Percentiles rank a stretch among this genome's conserved stretches.
phyloP scores from a whole-genome alignment of 2,113 vertebrate species.

The Pollimyrus isidori region DNA sequence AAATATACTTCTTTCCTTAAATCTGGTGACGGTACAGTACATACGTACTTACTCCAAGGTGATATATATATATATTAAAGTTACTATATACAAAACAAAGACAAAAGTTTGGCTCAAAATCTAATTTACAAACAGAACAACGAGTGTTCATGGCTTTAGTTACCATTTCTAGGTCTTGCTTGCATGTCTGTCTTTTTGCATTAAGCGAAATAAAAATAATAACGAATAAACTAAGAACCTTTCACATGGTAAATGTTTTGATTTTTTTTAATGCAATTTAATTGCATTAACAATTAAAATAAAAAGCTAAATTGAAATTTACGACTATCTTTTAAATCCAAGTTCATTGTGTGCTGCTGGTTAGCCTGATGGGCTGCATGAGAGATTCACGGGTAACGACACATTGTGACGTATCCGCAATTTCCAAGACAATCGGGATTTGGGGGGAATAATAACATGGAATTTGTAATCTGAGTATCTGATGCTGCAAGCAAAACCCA shows the following conservation, averaged over 20 bases:
- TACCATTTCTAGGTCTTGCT: constrained; percentile 80
- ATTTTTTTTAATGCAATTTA: background rate
- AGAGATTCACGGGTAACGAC: background rate
- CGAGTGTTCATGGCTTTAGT: constrained; percentile 98
- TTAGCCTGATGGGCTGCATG: background rate
- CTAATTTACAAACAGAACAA: constrained; percentile 88
- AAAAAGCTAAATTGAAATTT: background rate
- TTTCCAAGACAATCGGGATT: constrained; percentile 48
- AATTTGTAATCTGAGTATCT: constrained; percentile 55
- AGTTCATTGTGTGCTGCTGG: background rate
- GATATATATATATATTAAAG: constrained; percentile 88
- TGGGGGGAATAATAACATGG: constrained; percentile 48
- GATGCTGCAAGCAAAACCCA: constrained; percentile 62
- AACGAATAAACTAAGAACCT: constrained; percentile 52
- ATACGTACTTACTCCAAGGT: constrained; percentile 84
- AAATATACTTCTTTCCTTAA: constrained; percentile 87
- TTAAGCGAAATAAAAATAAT: constrained; percentile 68
- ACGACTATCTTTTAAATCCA: background rate
- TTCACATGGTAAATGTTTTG: background rate
- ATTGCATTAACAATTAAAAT: background rate
- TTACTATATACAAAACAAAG: constrained; percentile 89
- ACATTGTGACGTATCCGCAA: background rate
- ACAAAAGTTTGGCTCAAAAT: constrained; percentile 92
- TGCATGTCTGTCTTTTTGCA: constrained; percentile 73
- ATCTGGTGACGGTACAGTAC: constrained; percentile 88